Conservation (phyloP, 35 echinoderm and acorn worm species). For the Antedon bifida region DNA sequence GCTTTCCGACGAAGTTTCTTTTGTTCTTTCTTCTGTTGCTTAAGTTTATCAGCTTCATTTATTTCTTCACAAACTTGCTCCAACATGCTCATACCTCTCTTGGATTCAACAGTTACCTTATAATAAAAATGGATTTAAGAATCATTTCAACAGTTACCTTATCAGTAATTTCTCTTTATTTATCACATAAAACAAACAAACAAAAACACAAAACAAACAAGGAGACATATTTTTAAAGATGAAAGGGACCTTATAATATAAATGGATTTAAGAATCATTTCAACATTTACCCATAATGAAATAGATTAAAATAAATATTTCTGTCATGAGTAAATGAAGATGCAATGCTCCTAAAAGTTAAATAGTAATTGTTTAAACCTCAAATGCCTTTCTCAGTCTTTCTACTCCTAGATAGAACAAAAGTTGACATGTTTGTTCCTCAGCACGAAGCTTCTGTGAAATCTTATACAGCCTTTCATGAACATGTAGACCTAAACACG, state of each 20-base stretch:
- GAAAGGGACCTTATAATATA: too few relatives aligned
- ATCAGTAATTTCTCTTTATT: neutral
- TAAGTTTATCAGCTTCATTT: slow-evolving; percentile 59
- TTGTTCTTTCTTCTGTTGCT: slow-evolving; percentile 59
- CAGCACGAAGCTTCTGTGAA: slow-evolving; percentile 48
- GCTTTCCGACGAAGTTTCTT: slow-evolving; percentile 86
- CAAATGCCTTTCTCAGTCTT: slow-evolving; percentile 66
- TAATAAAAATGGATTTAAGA: neutral
- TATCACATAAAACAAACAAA: neutral
- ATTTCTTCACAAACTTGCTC: slow-evolving; percentile 90
- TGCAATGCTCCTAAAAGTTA: too few relatives aligned
- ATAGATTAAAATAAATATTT: too few relatives aligned
- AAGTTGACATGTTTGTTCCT: slow-evolving; percentile 84
- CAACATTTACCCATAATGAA: too few relatives aligned
- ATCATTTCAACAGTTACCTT: neutral
- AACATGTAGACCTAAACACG: slow-evolving; percentile 73
- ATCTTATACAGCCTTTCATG: slow-evolving; percentile 68
- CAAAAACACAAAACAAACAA: too few relatives aligned
- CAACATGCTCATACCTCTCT: slow-evolving; percentile 77
- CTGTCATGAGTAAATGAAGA: too few relatives aligned
- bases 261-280: too few relatives aligned
- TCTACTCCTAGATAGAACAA: slow-evolving; percentile 73
- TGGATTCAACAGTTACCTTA: slow-evolving; percentile 79
- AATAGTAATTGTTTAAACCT: slow-evolving; percentile 25
- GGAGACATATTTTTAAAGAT: too few relatives aligned